Conservation (phyloP, 30 jellyfish, hydroid and myxozoan species). For the Aurelia coerulea region DNA sequence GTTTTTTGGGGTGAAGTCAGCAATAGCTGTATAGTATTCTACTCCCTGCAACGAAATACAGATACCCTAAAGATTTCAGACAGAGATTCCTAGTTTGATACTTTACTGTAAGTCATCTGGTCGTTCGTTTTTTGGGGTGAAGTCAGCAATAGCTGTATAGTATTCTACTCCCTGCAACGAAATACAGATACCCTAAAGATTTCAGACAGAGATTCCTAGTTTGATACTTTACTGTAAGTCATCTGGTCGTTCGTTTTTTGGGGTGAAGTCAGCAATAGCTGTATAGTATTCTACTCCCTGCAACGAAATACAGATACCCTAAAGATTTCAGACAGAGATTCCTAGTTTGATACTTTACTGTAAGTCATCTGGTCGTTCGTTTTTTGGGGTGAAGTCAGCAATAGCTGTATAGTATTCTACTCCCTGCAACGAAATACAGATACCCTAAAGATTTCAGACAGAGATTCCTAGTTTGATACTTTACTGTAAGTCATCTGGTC, state of each 20-base stretch:
- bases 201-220: too few species aligned
- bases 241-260: conserved; percentile 53
- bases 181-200: background rate
- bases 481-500: conserved; percentile 63
- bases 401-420: conserved; percentile 73
- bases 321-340: too few species aligned
- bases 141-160: conserved; percentile 80
- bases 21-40: conserved; percentile 73
- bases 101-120: conserved; percentile 67
- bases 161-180: conserved; percentile 62
- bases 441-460: too few species aligned
- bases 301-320: background rate
- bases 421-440: conserved; percentile 27
- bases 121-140: conserved; percentile 57
- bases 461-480: too few species aligned
- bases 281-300: conserved; percentile 72
- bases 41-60: conserved; percentile 39
- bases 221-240: too few species aligned
- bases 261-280: conserved; percentile 84
- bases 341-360: too few species aligned
- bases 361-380: conserved; percentile 59
- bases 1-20: conserved; percentile 74
- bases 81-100: too few species aligned
- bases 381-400: conserved; percentile 78
- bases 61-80: too few species aligned